These are phyloP conservation scores for Taurulus bubalis DNA, from an alignment of 2,113 vertebrate species.

Conservation along the genomic window DNA sequence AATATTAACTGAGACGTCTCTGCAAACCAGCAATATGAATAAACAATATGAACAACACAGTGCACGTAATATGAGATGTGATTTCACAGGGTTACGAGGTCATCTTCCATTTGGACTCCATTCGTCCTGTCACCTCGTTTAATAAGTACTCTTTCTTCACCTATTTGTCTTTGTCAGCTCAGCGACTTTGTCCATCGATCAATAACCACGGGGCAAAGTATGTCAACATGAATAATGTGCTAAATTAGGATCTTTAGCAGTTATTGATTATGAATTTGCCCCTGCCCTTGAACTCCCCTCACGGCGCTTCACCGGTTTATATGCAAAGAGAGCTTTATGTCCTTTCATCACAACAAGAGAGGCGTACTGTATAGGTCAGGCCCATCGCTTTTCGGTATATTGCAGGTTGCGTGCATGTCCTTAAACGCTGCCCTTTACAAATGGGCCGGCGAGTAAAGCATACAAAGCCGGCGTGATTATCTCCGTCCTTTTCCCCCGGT, in stretches of 20 bases:
- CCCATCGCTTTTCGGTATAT: constrained; percentile 42
- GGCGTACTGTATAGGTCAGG: constrained; percentile 47
- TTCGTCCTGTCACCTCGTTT: constrained; percentile 31
- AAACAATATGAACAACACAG: constrained; percentile 15
- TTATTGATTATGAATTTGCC: constrained; percentile 79
- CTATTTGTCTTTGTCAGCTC: constrained; percentile 72
- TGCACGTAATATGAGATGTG: neutral
- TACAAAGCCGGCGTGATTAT: constrained; percentile 63
- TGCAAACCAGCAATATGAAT: constrained; percentile 21
- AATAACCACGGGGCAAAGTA: constrained; percentile 71
- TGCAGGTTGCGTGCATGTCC: constrained; percentile 32
- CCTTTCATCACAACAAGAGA: constrained; percentile 40
- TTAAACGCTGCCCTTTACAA: constrained; percentile 60
- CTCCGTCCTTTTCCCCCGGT: constrained; percentile 44
- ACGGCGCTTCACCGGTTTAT: constrained; percentile 60
- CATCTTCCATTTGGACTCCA: neutral
- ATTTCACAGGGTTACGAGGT: neutral
- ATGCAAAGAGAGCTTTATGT: constrained; percentile 47
- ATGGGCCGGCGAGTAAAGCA: constrained; percentile 39
- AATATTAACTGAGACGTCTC: constrained; percentile 59
- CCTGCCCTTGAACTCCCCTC: constrained; percentile 70
- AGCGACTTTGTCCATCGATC: constrained; percentile 68
- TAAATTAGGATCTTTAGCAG: constrained; percentile 76
- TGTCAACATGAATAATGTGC: constrained; percentile 78
- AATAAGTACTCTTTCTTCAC: constrained; percentile 39